Evolutionary conservation across 2,888 invertebrate species (phyloP), one percentile per base, ranked within the genome.

Genomic region (Sesamia inferens): DNA sequence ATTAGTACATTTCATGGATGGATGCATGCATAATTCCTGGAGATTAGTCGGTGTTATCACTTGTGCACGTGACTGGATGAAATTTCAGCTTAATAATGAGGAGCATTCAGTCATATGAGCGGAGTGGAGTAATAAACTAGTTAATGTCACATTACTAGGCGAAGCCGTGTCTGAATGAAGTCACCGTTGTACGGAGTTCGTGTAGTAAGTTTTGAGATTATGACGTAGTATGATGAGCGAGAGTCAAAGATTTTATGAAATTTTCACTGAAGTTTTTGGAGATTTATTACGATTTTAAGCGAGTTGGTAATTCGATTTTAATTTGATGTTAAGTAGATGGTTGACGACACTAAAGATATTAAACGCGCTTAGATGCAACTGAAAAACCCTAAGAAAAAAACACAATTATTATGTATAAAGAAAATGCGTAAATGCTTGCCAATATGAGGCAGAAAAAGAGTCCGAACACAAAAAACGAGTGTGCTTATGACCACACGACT

Each of bases 51-150:
- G 58, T 72, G 69, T 83, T 84, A 83, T 79, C 84, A 85, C 72
- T 78, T 72, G 68, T 77, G 74, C 68, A 72, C 74, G 76, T 76
- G 81, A 76, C 66, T 79, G 74, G 68, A 76, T 86, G 64, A 79
- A 86, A 82, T 82, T 82, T 77, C 81, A 76, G 75, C 84, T 82
- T 78, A 84, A 86, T 85, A 81, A 79, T 86, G 81, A 85, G 78
- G 76, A 78, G 72, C 65, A 70, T 76, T 84, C 66, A 74, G 55
- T 84, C 76, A 85, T 78, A 82, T n/a, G 80, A 77, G 74, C 61
- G 24, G 68, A 76, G 75, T 76, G 59, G 67, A 48, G 76, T 77
- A 74, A 82, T 85, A 81, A 85, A 85, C 72, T 62, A 74, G 84
- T 77, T 84, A 76, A 79, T 84, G 73, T 65, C 19, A 51, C 66